A percentile compares a stretch with the other conserved stretches of the same genome.
Conservation (phyloP, 1,140 invertebrate species). For the Lepidurus packardi region DNA sequence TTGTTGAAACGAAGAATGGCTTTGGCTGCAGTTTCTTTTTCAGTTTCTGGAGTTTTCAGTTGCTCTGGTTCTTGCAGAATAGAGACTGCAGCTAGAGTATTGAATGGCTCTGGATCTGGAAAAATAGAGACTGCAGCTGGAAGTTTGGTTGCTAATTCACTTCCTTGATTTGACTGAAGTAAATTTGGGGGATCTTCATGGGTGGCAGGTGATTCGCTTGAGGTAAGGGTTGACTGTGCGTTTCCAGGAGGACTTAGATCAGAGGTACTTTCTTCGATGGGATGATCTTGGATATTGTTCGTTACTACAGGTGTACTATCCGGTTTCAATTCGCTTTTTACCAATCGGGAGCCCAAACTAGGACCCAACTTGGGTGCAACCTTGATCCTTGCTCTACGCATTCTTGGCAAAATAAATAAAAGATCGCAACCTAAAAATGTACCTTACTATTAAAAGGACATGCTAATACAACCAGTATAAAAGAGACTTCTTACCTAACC, state of each 20-base stretch:
- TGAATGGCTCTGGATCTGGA: neutral
- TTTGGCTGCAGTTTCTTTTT: neutral
- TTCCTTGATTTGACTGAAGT: neutral
- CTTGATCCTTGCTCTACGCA: constrained; percentile 29
- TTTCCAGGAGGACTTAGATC: neutral
- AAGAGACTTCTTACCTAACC: too few species aligned
- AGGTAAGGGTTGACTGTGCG: too few species aligned
- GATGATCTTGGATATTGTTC: neutral
- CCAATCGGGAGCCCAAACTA: neutral
- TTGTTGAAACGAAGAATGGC: neutral
- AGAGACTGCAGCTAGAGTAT: neutral
- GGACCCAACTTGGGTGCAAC: constrained; percentile 27
- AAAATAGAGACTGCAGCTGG: neutral
- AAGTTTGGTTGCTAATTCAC: neutral
- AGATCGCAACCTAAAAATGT: neutral
- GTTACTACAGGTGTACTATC: neutral
- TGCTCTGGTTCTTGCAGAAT: neutral
- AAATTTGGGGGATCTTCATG: neutral
- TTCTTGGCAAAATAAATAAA: neutral
- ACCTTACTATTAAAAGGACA: neutral
- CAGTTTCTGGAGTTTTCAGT: neutral
- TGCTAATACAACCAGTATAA: too few species aligned
- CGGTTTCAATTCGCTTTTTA: constrained; percentile 2
- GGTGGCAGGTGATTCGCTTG: too few species aligned
- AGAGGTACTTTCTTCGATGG: neutral